A percentile compares a stretch with the other conserved stretches of the same genome.
These are phyloP conservation scores for Otolemur crassicaudatus DNA, from an alignment of 2,797 vertebrate genomes.

Conservation along the genomic window DNA sequence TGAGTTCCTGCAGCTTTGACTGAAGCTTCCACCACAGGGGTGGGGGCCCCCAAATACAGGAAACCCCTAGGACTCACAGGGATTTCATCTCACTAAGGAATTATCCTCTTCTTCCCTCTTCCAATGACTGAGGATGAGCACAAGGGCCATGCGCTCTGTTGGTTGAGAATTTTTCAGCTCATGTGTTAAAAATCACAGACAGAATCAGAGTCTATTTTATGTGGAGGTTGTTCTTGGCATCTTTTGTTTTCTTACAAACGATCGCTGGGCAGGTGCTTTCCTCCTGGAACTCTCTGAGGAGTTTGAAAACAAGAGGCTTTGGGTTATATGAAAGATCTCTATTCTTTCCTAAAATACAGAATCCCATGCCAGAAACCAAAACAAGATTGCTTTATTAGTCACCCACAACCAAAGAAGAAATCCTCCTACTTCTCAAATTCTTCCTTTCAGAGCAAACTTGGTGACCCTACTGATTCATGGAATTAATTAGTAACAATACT, in stretches of 20 bases:
- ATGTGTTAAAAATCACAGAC: neutral
- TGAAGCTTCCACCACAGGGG: neutral
- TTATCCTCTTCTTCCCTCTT: neutral
- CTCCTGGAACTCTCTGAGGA: neutral
- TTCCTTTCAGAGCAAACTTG: constrained; percentile 30
- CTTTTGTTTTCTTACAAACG: neutral
- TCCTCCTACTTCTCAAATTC: neutral
- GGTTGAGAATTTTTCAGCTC: neutral
- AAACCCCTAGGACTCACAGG: neutral
- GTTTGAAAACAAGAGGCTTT: constrained; percentile 33
- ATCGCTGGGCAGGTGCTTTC: neutral
- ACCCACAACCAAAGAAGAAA: neutral
- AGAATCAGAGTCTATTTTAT: neutral
- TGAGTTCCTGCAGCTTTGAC: too few species aligned
- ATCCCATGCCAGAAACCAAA: neutral
- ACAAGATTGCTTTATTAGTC: constrained; percentile 33
- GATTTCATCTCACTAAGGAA: neutral
- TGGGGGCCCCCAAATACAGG: neutral
- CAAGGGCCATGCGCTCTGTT: neutral
- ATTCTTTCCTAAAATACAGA: constrained; percentile 46
- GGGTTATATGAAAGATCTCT: constrained; percentile 13
- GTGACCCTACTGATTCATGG: neutral
- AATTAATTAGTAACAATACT: neutral
- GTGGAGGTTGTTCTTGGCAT: rapidly evolving
- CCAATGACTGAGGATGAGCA: neutral